A percentile compares a stretch with the other conserved stretches of the same genome.
Conservation (phyloP, 2,797 vertebrate species). For the Heteromormyrus szaboi region DNA sequence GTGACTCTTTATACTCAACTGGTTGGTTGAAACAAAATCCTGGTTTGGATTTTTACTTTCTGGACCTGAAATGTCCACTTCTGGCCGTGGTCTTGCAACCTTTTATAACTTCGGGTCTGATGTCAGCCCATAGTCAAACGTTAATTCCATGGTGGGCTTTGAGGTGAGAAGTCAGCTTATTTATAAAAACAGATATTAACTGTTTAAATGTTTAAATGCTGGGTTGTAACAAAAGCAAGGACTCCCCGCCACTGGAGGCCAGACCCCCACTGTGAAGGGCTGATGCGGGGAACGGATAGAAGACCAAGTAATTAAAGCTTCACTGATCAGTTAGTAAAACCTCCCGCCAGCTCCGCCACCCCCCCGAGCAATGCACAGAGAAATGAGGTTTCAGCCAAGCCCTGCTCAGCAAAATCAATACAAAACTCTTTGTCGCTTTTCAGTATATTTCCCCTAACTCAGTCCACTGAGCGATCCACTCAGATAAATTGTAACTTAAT, state of each 20-base stretch:
- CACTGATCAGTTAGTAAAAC: not conserved
- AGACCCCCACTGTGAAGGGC: not conserved
- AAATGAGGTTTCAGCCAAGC: slow-evolving; percentile 62
- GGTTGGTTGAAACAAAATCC: not conserved
- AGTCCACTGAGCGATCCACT: slow-evolving; percentile 68
- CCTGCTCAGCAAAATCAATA: slow-evolving; percentile 72
- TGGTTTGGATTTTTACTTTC: not conserved
- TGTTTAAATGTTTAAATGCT: not conserved
- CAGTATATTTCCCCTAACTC: slow-evolving; percentile 45
- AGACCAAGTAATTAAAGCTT: slow-evolving; percentile 7
- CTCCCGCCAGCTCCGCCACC: not conserved
- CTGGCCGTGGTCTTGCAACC: not conserved
- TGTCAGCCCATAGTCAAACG: not conserved
- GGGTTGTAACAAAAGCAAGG: not conserved
- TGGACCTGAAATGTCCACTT: not conserved
- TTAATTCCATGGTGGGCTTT: not conserved
- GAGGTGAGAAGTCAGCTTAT: not conserved
- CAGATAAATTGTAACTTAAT: slow-evolving; percentile 80
- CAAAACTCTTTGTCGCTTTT: slow-evolving; percentile 68
- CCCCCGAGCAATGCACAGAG: slow-evolving; percentile 31
- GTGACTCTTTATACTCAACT: not conserved
- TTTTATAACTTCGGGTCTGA: not conserved
- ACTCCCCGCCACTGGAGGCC: not conserved
- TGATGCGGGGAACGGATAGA: not conserved
- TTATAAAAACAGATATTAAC: not conserved